A percentile compares a stretch with the other conserved stretches of the same genome.
These are phyloP conservation scores for Spheniscus humboldti DNA, from an alignment of 2,797 vertebrate genomes.

Conservation along the genomic window DNA sequence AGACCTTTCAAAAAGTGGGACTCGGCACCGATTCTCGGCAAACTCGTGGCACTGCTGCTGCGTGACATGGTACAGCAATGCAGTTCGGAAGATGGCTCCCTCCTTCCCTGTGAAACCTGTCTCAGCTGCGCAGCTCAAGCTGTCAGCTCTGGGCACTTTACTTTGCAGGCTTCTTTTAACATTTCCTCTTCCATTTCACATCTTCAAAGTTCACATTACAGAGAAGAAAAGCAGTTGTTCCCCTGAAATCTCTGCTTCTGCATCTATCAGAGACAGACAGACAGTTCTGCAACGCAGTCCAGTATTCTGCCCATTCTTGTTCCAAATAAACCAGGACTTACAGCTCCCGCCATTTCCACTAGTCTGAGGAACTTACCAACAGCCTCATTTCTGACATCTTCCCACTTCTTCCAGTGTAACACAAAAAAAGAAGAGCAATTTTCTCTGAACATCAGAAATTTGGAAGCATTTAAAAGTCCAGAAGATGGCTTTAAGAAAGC, in stretches of 20 bases:
- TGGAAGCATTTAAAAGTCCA: background rate
- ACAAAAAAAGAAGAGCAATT: background rate
- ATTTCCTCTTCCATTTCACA: background rate
- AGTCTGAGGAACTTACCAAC: background rate
- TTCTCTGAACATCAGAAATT: background rate
- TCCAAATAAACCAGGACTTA: background rate
- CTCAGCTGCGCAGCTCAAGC: background rate
- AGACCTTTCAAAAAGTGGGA: background rate
- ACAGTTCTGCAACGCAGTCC: background rate
- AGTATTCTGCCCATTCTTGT: background rate
- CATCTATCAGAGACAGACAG: background rate
- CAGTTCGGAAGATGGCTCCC: background rate
- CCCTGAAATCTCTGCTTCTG: background rate
- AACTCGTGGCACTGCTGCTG: background rate
- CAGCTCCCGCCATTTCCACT: background rate
- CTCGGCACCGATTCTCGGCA: accelerated
- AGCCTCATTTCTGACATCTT: background rate
- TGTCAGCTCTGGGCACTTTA: background rate
- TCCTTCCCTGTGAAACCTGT: background rate
- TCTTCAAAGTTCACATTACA: background rate
- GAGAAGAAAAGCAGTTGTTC: background rate
- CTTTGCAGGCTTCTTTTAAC: background rate
- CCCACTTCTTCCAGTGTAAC: background rate
- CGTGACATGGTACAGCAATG: background rate
- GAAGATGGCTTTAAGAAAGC: background rate